A percentile compares a stretch with the other conserved stretches of the same genome.
Conservation (phyloP, 1,140 invertebrate genomes). For the Drosophila guanche region DNA sequence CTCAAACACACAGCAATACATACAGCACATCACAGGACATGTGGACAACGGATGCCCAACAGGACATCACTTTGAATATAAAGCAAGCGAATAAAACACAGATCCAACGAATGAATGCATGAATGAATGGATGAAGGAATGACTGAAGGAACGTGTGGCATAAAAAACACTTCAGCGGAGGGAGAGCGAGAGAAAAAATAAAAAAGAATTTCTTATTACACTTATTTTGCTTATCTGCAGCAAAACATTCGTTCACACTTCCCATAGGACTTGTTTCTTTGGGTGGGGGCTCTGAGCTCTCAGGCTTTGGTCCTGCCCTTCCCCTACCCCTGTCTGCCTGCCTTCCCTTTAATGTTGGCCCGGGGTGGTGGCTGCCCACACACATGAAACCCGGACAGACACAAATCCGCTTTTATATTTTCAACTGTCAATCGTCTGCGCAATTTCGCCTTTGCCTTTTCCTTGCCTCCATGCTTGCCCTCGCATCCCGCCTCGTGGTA, state of each 20-base stretch:
- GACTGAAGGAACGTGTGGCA: conserved; percentile 67
- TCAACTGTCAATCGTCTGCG: conserved; percentile 77
- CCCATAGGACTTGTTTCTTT: conserved; percentile 22
- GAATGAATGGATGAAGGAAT: conserved; percentile 16
- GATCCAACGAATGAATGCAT: conserved; percentile 30
- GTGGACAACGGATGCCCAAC: conserved; percentile 45
- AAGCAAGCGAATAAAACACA: conserved; percentile 79
- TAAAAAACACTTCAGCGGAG: conserved; percentile 69
- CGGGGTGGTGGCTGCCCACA: conserved; percentile 37
- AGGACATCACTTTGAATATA: conserved; percentile 81
- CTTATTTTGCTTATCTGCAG: conserved; percentile 80
- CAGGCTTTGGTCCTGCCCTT: conserved; percentile 5
- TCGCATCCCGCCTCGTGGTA: too few species aligned
- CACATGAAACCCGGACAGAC: conserved; percentile 49
- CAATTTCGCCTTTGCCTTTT: conserved; percentile 41
- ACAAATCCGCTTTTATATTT: conserved; percentile 81
- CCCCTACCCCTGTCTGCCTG: background rate
- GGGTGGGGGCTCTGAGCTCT: conserved; percentile 1
- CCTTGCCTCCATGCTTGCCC: background rate
- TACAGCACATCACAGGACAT: conserved; percentile 28
- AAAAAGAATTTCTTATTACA: conserved; percentile 81
- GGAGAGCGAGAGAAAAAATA: conserved; percentile 46
- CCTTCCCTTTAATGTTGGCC: conserved; percentile 35
- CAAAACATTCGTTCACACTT: conserved; percentile 81
- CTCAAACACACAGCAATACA: conserved; percentile 19